Evolutionary conservation across 2,113 vertebrate genomes (phyloP), one percentile per base, ranked within the genome.

Genomic region (Ancistrus triradiatus): DNA sequence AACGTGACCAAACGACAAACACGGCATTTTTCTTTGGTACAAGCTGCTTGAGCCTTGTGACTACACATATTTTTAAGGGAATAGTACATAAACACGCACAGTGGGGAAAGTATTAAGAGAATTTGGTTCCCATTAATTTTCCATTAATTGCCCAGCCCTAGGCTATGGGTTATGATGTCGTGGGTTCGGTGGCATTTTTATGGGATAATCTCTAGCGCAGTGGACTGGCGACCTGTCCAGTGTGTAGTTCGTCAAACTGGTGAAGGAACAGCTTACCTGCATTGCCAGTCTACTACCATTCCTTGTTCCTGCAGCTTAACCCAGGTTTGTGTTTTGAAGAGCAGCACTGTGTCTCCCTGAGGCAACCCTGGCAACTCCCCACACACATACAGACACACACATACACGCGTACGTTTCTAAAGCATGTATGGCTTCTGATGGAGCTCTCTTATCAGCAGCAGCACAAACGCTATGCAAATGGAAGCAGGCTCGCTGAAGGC

Each of bases 401-500:
- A 44, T 40, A 56, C n/a, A 42, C 63, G 19, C 22, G 80, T 83
- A 83, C 82, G 84, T 85, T 86, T 68, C 80, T 84, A 84, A 85
- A 86, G 84, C 81, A 82, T 79, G 81, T 80, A 84, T 81, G 81
- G 83, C 80, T 83, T 83, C 86, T 83, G 85, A 85, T 80, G 84
- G 77, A 43, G 81, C 42, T 25, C 50, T 61, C 86, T 88, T 88
- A 88, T 88, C 86, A 86, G 83, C 80, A 77, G 74, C 73, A 79
- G 85, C 84, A 86, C 86, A 87, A 88, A 84, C 78, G 74, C 82
- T 81, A 85, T 88, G 85, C 86, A 86, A 88, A 87, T 87, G 85
- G 83, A 78, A 79, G 66, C 77, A 62, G 82, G 84, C 85, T 85
- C 80, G 81, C 80, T 83, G 74, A 76, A 83, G 82, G 85, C 84